Evolutionary conservation across 2,888 invertebrate genomes (phyloP).

Genomic region (Scelioninae gen. 1): DNA sequence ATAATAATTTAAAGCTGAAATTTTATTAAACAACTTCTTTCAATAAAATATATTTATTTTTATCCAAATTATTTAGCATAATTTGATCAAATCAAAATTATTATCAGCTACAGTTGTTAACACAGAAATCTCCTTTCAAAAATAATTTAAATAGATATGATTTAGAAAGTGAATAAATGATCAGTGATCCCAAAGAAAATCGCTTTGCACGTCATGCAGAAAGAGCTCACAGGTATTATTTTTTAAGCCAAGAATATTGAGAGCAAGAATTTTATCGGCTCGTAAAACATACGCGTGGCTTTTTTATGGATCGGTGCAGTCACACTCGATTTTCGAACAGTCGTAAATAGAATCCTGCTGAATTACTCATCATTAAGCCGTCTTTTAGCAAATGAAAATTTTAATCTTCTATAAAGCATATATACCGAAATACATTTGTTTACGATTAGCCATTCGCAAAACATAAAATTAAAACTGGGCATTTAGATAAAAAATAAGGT

Average conservation of each 20-base stretch:
- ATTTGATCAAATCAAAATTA: too few relatives aligned
- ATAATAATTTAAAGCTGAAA: too few relatives aligned
- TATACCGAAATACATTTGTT: constrained; percentile 20
- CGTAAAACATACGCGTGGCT: constrained; percentile 24
- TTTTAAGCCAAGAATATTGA: constrained; percentile 35
- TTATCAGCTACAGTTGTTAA: too few relatives aligned
- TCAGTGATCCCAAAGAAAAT: not conserved
- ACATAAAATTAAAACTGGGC: not conserved
- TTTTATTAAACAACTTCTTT: too few relatives aligned
- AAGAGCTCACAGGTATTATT: constrained; percentile 24
- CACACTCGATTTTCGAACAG: constrained; percentile 29
- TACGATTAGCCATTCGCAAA: constrained; percentile 9
- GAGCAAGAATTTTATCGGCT: constrained; percentile 24
- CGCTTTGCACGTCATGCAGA: not conserved
- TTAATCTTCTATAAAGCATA: constrained; percentile 21
- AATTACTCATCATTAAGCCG: constrained; percentile 48
- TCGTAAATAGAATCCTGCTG: constrained; percentile 55
- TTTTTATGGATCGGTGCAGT: constrained; percentile 45
- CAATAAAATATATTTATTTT: too few relatives aligned
- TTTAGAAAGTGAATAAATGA: not conserved
- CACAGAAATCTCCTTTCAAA: not conserved
- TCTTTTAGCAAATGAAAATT: constrained; percentile 57
- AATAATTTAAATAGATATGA: constrained; percentile 1
- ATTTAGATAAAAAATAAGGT: too few relatives aligned
- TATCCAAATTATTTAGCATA: too few relatives aligned